Percentiles rank a stretch among this genome's conserved stretches.
phyloP scores from a whole-genome alignment of 2,888 invertebrate genomes.

The Melanostoma mellinum region DNA sequence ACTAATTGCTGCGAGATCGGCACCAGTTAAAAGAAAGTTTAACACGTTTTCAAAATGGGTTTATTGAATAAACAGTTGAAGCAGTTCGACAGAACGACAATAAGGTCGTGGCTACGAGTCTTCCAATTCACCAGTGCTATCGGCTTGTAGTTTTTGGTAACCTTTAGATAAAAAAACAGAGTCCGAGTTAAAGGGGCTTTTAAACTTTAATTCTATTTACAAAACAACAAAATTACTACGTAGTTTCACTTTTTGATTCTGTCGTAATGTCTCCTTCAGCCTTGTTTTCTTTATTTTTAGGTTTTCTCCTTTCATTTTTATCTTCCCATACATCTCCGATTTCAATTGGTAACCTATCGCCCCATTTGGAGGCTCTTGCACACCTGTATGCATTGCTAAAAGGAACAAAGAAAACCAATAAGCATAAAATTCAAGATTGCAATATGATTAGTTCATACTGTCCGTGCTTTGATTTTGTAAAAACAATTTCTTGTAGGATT shows the following conservation, averaged over 20 bases:
- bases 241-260: slow-evolving; percentile 12
- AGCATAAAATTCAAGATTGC: background rate
- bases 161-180: background rate
- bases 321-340: slow-evolving; percentile 76
- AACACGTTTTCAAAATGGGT: too few relatives aligned
- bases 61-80: too few relatives aligned
- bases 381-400: slow-evolving; percentile 87
- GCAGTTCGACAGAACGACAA: too few relatives aligned
- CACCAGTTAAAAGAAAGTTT: too few relatives aligned
- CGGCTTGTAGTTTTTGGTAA: background rate
- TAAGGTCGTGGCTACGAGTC: too few relatives aligned
- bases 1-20: too few relatives aligned
- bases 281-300: slow-evolving; percentile 3
- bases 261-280: background rate
- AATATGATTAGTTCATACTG: slow-evolving; percentile 83
- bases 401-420: slow-evolving; percentile 18
- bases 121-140: too few relatives aligned
- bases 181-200: background rate
- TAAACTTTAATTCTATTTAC: slow-evolving; percentile 29
- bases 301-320: slow-evolving; percentile 9
- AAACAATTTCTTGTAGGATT: slow-evolving; percentile 88
- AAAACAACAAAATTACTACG: background rate
- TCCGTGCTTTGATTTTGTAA: slow-evolving; percentile 89
- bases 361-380: slow-evolving; percentile 89
- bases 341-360: slow-evolving; percentile 89